phyloP scores from a whole-genome alignment of 1,140 invertebrate genomes.

The Riptortus pedestris region DNA sequence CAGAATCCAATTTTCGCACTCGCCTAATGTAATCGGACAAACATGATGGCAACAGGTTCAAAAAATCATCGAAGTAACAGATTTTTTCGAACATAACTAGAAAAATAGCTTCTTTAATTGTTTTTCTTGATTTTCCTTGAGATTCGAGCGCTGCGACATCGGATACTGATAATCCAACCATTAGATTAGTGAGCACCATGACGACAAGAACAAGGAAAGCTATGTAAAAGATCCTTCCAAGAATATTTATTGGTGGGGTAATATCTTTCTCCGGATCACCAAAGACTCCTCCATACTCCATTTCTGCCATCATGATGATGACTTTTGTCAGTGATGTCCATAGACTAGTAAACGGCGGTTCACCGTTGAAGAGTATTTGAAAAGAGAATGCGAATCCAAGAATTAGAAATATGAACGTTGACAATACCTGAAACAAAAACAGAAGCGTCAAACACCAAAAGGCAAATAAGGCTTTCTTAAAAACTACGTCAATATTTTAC shows the following conservation, averaged over 20 bases:
- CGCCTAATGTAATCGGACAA: too few species aligned
- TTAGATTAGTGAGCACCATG: conserved; percentile 39
- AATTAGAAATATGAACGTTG: conserved; percentile 43
- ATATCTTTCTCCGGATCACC: conserved; percentile 21
- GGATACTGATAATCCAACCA: conserved; percentile 39
- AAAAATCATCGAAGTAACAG: background rate
- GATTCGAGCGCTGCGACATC: conserved; percentile 34
- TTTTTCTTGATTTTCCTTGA: conserved; percentile 17
- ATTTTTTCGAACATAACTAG: background rate
- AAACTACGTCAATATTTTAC: too few species aligned
- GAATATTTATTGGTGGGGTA: conserved; percentile 26
- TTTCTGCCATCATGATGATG: conserved; percentile 48
- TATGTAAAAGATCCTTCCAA: conserved; percentile 33
- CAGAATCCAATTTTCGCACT: too few species aligned
- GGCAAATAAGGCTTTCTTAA: too few species aligned
- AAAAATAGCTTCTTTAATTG: background rate
- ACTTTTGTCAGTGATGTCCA: conserved; percentile 43
- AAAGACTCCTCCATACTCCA: conserved; percentile 42
- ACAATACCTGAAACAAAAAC: conserved; percentile 35
- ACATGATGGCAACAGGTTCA: too few species aligned
- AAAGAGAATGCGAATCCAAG: conserved; percentile 47
- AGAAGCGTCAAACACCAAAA: too few species aligned
- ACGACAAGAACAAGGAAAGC: conserved; percentile 37
- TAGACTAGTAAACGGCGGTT: conserved; percentile 38
- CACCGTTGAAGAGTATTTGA: conserved; percentile 40